A percentile compares a stretch with the other conserved stretches of the same genome.
Conservation (phyloP, 2,888 invertebrate species). For the Aspidiotus rigidus region DNA sequence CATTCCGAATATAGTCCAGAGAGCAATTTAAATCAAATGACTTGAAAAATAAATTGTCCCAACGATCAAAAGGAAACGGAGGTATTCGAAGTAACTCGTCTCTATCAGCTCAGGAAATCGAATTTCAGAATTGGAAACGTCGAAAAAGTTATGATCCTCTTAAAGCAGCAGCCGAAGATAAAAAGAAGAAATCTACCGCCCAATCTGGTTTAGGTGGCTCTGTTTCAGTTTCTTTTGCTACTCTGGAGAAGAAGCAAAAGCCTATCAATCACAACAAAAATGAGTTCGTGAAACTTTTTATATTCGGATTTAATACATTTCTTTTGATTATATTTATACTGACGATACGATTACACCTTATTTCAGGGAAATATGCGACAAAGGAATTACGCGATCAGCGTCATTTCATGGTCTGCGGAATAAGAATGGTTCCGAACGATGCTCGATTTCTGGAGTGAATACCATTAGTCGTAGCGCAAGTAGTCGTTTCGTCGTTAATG, state of each 20-base stretch:
- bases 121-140: constrained; percentile 91
- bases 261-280: not conserved
- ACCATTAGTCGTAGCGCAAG: not conserved
- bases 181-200: constrained; percentile 47
- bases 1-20: not conserved
- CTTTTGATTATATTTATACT: not conserved
- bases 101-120: constrained; percentile 65
- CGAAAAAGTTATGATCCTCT: constrained; percentile 92
- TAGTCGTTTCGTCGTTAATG: constrained; percentile 19
- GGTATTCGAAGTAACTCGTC: constrained; percentile 47
- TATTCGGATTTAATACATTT: not conserved
- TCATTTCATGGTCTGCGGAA: constrained; percentile 29
- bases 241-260: not conserved
- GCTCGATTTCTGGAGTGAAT: not conserved
- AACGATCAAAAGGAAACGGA: not conserved
- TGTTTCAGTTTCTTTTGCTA: constrained; percentile 4
- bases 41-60: not conserved
- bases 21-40: not conserved
- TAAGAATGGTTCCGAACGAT: constrained; percentile 10
- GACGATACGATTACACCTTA: not conserved
- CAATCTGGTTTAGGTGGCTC: constrained; percentile 37
- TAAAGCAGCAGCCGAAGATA: constrained; percentile 83
- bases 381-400: constrained; percentile 24
- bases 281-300: constrained; percentile 1
- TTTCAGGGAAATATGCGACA: constrained; percentile 12